Evolutionary conservation across 2,113 vertebrate genomes (phyloP), one percentile per base, ranked within the genome.

Genomic region (Mormoops blainvillei): DNA sequence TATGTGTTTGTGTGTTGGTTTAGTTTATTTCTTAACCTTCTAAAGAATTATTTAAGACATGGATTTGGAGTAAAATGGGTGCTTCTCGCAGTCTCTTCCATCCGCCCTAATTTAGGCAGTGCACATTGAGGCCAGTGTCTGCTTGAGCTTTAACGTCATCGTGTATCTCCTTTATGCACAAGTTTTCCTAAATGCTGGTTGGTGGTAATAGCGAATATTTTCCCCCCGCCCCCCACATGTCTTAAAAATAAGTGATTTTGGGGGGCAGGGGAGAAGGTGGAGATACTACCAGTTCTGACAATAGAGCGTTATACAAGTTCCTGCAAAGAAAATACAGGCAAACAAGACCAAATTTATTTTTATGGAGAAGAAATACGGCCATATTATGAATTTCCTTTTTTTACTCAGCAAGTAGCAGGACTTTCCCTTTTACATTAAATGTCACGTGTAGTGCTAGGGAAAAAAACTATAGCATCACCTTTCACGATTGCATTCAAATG

Each of bases 171-270:
- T 98, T 96, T 96, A 88, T 95, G 43, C 95, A 93, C 93, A 97
- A 50, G 96, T 97, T 97, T 90, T 94, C 94, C 95, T 97, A 98
- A 98, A 97, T 98, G 97, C 95, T 50, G 68, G 95, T 97, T 97
- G 96, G 41, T 96, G 98, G 86, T 98, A 97, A 98, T 98, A 98
- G 96, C 87, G 97, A 98, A 91, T 98, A 94, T 98, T 98, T 98
- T 97, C 18, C 97, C 28, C 26, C 5, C 8, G 20, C 9, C 36
- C 4, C 3, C 15, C 52, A 56, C 20, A 19, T 73, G 20, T 38
- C 81, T 68, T 96, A 98, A 77, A 98, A 98, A 98, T 98, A 98
- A 98, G 97, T 98, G 97, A 98, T 97, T 98, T 97, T n/a, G 94
- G 61, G 48, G 93, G 82, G 74, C 94, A 73, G 87, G 78, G 93